phyloP scores from a whole-genome alignment of 2,888 invertebrate genomes.

The Sisyra nigra region DNA sequence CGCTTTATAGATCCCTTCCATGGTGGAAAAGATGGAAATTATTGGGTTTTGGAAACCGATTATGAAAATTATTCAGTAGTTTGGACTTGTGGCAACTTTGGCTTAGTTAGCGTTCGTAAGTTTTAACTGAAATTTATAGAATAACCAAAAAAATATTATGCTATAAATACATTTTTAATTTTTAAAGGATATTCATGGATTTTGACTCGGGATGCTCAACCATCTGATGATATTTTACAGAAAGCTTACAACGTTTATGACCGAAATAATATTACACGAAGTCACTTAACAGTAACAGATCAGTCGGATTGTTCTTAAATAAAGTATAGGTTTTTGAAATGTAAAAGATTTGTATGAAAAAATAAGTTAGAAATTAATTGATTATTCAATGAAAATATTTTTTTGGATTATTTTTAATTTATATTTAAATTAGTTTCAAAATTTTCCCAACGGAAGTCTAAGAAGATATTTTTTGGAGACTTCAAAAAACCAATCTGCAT shows the following conservation, averaged over 20 bases:
- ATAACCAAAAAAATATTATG: too few relatives aligned
- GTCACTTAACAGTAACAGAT: constrained; percentile 42
- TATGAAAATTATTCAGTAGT: constrained; percentile 42
- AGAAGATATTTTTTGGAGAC: too few relatives aligned
- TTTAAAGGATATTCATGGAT: constrained; percentile 37
- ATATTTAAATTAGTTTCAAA: too few relatives aligned
- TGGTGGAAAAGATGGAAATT: constrained; percentile 15
- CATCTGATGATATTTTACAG: constrained; percentile 36
- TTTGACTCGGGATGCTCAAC: constrained; percentile 41
- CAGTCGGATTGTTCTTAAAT: constrained; percentile 36
- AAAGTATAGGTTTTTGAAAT: too few relatives aligned
- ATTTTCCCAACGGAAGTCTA: too few relatives aligned
- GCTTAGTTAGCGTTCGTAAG: constrained; percentile 36
- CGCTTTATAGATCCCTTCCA: too few relatives aligned
- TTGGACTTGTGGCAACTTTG: constrained; percentile 41
- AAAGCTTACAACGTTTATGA: constrained; percentile 40
- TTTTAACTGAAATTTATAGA: too few relatives aligned
- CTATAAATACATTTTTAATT: constrained; percentile 12
- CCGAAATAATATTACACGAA: constrained; percentile 36
- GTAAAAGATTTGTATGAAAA: too few relatives aligned
- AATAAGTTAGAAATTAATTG: too few relatives aligned
- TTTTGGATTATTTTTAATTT: too few relatives aligned
- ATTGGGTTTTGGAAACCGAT: constrained; percentile 49
- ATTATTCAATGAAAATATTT: too few relatives aligned
- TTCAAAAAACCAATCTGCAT: too few relatives aligned